Conservation (phyloP, 1,140 invertebrate species). For the Heliconius eleuchia region DNA sequence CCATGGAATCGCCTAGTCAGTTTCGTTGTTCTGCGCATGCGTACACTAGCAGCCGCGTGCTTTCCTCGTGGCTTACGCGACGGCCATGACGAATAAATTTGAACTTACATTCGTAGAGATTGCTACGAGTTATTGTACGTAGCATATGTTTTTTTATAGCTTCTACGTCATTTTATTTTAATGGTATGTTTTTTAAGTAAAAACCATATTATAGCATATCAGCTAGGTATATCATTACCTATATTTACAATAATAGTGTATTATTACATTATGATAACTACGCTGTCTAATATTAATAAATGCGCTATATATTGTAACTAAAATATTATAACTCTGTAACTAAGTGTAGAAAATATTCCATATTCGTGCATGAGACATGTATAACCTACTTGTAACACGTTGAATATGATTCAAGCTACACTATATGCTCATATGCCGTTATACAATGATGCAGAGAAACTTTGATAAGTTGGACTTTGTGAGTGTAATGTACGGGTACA, state of each 20-base stretch:
- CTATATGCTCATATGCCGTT: conserved; percentile 22
- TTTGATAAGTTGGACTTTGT: conserved; percentile 60
- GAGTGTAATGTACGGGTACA: conserved; percentile 46
- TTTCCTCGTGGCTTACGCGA: conserved; percentile 63
- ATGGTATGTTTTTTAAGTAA: background rate
- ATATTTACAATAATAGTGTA: too few relatives aligned
- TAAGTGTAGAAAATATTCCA: conserved; percentile 22
- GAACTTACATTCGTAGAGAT: conserved; percentile 43
- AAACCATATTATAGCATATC: too few relatives aligned
- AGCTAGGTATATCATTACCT: too few relatives aligned
- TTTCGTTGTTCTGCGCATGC: conserved; percentile 59
- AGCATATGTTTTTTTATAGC: background rate
- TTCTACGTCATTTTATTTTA: background rate
- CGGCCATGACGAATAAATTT: conserved; percentile 52
- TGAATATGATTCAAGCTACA: conserved; percentile 42
- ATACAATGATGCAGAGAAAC: conserved; percentile 59
- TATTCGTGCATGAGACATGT: conserved; percentile 38
- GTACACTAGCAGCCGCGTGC: conserved; percentile 65
- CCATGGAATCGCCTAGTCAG: conserved; percentile 22
- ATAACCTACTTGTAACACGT: conserved; percentile 48
- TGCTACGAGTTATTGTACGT: conserved; percentile 14
- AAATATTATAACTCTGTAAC: background rate
- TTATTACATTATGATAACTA: too few relatives aligned
- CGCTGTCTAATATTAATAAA: too few relatives aligned
- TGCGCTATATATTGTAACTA: background rate